These are phyloP conservation scores for Portunus trituberculatus DNA, from an alignment of 1,140 invertebrate species.

Conservation along the genomic window DNA sequence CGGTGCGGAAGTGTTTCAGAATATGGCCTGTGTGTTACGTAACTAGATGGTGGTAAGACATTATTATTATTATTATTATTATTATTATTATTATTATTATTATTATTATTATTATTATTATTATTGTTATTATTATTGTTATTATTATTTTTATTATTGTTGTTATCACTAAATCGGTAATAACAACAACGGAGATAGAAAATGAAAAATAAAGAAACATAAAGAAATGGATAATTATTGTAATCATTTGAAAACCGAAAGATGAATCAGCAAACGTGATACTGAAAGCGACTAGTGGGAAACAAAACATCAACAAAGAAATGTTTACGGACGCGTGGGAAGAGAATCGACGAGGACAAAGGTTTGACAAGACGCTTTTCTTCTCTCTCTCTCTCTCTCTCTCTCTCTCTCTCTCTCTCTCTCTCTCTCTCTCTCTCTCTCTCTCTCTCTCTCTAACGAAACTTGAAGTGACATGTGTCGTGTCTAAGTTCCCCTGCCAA, in stretches of 20 bases:
- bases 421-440: not conserved
- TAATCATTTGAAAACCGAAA: not conserved
- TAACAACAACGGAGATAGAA: not conserved
- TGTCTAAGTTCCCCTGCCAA: not conserved
- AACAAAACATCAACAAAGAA: not conserved
- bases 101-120: too few species aligned
- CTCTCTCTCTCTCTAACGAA: not conserved
- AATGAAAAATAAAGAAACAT: not conserved
- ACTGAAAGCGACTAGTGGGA: not conserved
- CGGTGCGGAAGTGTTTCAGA: too few species aligned
- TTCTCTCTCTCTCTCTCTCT: not conserved
- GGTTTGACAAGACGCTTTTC: not conserved
- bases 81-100: too few species aligned
- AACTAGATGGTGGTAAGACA: not conserved
- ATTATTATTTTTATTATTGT: not conserved
- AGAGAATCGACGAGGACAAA: not conserved
- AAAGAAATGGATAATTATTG: not conserved
- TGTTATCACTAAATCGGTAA: not conserved
- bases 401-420: constrained; percentile 35
- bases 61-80: not conserved
- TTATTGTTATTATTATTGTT: not conserved
- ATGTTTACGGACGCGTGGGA: not conserved
- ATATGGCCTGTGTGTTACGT: too few species aligned
- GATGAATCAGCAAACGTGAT: too few species aligned
- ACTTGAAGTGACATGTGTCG: constrained; percentile 28